Evolutionary conservation across 2,888 invertebrate species (phyloP).

Genomic region (Apamea anceps): DNA sequence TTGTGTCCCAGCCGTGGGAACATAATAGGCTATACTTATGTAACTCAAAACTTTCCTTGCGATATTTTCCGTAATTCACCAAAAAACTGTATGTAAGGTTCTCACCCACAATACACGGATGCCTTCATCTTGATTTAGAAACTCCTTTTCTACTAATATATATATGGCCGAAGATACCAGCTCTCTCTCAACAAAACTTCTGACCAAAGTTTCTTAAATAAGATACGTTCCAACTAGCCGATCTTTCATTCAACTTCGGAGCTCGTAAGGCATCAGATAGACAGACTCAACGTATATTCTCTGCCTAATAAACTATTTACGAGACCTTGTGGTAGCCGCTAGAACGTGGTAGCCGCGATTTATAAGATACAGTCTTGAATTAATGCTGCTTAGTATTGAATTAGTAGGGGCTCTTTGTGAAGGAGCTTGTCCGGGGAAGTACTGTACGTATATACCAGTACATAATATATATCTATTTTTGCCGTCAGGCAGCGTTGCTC

Average conservation of each 20-base stretch:
- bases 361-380: conserved; percentile 25
- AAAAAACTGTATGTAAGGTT: background rate
- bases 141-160: background rate
- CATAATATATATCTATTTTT: background rate
- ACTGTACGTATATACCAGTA: background rate
- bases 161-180: background rate
- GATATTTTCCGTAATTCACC: background rate
- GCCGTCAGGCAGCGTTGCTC: background rate
- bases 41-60: background rate
- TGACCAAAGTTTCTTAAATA: conserved; percentile 8
- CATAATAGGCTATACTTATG: too few species aligned
- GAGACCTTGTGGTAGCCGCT: conserved; percentile 14
- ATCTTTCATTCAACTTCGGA: conserved; percentile 14
- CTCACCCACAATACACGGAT: background rate
- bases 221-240: background rate
- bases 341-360: conserved; percentile 18
- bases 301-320: conserved; percentile 37
- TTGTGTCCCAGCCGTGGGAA: too few species aligned
- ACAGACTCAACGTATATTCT: conserved; percentile 10
- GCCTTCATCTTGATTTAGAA: background rate
- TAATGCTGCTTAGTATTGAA: conserved; percentile 11
- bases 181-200: background rate
- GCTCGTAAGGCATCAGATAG: conserved; percentile 18
- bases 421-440: background rate
- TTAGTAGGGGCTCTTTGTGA: background rate